Evolutionary conservation across 2,113 vertebrate genomes (phyloP), one percentile per base, ranked within the genome.

Genomic region (Gallinago undulata): DNA sequence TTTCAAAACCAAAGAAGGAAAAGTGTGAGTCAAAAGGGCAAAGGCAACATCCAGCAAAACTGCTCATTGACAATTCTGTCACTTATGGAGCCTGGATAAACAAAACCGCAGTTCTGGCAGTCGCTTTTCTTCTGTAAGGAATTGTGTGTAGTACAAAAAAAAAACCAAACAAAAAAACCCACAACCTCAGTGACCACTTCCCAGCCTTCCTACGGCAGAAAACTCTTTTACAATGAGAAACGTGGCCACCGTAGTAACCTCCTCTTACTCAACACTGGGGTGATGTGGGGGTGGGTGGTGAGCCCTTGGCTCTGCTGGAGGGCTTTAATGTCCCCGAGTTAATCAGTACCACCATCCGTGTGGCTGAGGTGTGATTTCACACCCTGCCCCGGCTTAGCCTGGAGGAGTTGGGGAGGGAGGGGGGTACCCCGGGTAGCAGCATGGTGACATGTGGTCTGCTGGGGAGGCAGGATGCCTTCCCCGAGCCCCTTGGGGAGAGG

Each of bases 161-260:
- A 62, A 22, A 31, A 37, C 35, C n/a, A n/a, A 37, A 37, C 35
- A 37, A 30, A 17, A 24, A 17, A 21, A 22, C 19, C 4, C n/a
- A n/a, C n/a, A n/a, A 43, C n/a, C 10, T 23, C 9, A 3, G 0
- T 66, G 50, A 41, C 24, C 2, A 1, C 47, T 73, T 74, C 41
- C 35, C 19, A 27, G 15, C 56, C 19, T 41, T 80, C 48, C 27
- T 70, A 8, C 11, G 11, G 55, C 19, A 70, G 70, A 47, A 92
- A 83, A 33, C 17, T 5, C 4, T 41, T 84, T 56, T n/a, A 21
- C 11, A 19, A 1, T 13, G 43, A 62, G 85, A 50, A 64, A 14
- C 2, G 33, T 5, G 41, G 48, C 8, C 15, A 4, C 22, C 21
- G 23, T 8, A 35, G 39, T 11, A 10, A 55, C 2, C 22, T 57